These are phyloP conservation scores for Microcebus griseorufus DNA, from an alignment of 2,113 vertebrate species.

Conservation along the genomic window DNA sequence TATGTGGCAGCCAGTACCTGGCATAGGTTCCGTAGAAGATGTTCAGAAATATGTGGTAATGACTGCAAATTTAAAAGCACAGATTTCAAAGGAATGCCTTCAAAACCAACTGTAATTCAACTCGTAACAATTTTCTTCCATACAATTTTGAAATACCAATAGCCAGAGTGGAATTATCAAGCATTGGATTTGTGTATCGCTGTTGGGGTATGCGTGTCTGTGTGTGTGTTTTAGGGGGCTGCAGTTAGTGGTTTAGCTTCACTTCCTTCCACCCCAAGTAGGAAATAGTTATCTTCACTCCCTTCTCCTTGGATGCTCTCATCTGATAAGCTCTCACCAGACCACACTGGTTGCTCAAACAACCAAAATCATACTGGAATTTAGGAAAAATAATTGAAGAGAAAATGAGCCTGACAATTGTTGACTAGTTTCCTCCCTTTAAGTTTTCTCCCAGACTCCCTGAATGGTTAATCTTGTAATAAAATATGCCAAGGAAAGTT, in stretches of 20 bases:
- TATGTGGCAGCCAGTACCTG: neutral
- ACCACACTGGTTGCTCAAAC: neutral
- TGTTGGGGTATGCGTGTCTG: neutral
- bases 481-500: neutral
- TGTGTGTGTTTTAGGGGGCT: neutral
- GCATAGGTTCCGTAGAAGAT: neutral
- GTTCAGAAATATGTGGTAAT: neutral
- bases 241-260: neutral
- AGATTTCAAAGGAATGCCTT: slow-evolving; percentile 14
- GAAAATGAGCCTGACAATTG: neutral
- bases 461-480: neutral
- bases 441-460: neutral
- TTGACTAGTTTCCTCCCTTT: neutral
- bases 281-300: neutral
- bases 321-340: neutral
- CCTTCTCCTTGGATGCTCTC: neutral
- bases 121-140: neutral
- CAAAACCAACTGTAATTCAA: neutral
- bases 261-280: neutral
- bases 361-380: neutral
- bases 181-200: neutral
- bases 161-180: neutral
- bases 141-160: neutral
- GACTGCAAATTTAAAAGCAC: neutral
- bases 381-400: slow-evolving; percentile 1